Conservation (phyloP, 2,797 vertebrate genomes). For the Sciurus vulgaris region DNA sequence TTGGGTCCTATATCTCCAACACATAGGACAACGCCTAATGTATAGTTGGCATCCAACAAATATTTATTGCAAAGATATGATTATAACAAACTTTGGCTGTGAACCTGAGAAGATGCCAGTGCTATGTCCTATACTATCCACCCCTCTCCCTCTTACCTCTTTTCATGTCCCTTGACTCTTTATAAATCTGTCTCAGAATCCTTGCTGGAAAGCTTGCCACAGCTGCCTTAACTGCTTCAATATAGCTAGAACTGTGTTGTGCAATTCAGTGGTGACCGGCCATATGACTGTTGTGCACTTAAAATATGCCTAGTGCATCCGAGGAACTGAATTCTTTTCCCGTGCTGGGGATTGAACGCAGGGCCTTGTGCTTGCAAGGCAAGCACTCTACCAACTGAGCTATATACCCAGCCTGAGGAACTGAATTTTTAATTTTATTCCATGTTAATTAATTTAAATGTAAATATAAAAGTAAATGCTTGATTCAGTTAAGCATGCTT, state of each 20-base stretch:
- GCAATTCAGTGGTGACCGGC: background rate
- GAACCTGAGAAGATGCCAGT: background rate
- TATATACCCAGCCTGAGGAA: background rate
- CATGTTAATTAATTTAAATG: slow-evolving; percentile 44
- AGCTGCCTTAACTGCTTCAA: background rate
- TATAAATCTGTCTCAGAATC: background rate
- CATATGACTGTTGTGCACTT: background rate
- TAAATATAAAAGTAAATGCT: slow-evolving; percentile 60
- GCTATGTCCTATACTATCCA: background rate
- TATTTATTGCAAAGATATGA: background rate
- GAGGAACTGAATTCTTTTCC: background rate
- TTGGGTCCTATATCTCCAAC: background rate
- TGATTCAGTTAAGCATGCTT: background rate
- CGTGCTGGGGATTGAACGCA: no score
- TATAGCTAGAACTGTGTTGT: background rate
- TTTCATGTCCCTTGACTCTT: slow-evolving; percentile 34
- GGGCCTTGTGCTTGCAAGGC: no score
- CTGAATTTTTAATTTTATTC: background rate
- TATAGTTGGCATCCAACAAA: background rate
- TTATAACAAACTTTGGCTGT: background rate
- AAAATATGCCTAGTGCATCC: background rate
- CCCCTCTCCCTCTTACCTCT: background rate
- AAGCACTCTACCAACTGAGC: no score
- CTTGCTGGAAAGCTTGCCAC: background rate
- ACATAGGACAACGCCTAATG: background rate